Conservation (phyloP, 1,140 invertebrate genomes). For the Venturia canescens region DNA sequence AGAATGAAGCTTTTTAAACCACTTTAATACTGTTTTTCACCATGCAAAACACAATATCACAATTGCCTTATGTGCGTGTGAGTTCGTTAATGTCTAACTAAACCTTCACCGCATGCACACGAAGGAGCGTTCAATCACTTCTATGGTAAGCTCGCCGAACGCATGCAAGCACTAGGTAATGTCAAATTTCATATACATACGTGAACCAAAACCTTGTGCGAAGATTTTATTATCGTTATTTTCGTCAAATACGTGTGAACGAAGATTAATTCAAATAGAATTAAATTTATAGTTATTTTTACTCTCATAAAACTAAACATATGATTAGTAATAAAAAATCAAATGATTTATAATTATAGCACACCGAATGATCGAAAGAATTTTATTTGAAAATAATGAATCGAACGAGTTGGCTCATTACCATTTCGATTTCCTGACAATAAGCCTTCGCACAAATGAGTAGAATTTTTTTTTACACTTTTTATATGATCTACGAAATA, state of each 20-base stretch:
- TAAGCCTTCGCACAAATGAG: background rate
- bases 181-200: slow-evolving; percentile 63
- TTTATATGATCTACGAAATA: too few relatives aligned
- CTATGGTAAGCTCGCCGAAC: slow-evolving; percentile 79
- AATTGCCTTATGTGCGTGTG: slow-evolving; percentile 19
- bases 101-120: slow-evolving; percentile 74
- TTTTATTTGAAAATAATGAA: background rate
- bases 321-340: too few relatives aligned
- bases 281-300: too few relatives aligned
- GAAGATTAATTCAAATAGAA: background rate
- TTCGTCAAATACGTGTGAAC: background rate
- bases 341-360: too few relatives aligned
- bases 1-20: background rate
- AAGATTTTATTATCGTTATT: slow-evolving; percentile 40
- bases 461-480: too few relatives aligned
- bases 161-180: slow-evolving; percentile 77
- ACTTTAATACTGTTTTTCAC: background rate
- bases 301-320: too few relatives aligned
- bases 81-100: slow-evolving; percentile 61
- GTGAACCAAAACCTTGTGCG: background rate
- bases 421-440: too few relatives aligned
- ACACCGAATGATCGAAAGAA: too few relatives aligned
- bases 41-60: slow-evolving; percentile 13
- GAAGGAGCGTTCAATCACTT: slow-evolving; percentile 74
- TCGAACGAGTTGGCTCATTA: too few relatives aligned